A percentile compares a stretch with the other conserved stretches of the same genome.
Conservation (phyloP, 2,797 vertebrate genomes). For the Leontopithecus rosalia region DNA sequence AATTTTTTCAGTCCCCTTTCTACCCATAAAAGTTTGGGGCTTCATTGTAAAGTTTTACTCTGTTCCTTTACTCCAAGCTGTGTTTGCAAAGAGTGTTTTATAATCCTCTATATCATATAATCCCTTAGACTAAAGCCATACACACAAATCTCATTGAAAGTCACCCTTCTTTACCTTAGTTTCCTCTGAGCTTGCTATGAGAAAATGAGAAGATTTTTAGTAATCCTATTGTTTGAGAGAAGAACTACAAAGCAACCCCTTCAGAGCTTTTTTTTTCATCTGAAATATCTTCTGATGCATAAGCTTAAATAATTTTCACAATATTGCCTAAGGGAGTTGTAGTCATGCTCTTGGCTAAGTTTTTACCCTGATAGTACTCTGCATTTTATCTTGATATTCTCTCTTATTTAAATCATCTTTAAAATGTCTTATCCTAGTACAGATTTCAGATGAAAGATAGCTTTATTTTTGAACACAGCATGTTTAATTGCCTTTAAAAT, state of each 20-base stretch:
- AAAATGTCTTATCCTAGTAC: background rate
- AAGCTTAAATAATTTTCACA: background rate
- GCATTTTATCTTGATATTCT: background rate
- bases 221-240: background rate
- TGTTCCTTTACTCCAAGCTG: background rate
- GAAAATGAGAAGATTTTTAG: background rate
- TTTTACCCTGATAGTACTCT: background rate
- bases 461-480: background rate
- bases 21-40: background rate
- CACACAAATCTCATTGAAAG: background rate
- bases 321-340: background rate
- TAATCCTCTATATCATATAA: background rate
- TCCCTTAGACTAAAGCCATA: background rate
- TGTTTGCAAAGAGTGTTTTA: background rate
- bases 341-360: background rate
- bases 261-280: background rate
- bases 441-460: background rate
- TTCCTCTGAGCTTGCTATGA: background rate
- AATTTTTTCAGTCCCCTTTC: background rate
- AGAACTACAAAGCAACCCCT: rapidly evolving
- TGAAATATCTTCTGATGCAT: background rate
- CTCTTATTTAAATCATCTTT: background rate
- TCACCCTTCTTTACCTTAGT: background rate
- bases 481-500: background rate
- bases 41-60: background rate